phyloP scores from a whole-genome alignment of 2,113 vertebrate genomes.

The Callipepla squamata region DNA sequence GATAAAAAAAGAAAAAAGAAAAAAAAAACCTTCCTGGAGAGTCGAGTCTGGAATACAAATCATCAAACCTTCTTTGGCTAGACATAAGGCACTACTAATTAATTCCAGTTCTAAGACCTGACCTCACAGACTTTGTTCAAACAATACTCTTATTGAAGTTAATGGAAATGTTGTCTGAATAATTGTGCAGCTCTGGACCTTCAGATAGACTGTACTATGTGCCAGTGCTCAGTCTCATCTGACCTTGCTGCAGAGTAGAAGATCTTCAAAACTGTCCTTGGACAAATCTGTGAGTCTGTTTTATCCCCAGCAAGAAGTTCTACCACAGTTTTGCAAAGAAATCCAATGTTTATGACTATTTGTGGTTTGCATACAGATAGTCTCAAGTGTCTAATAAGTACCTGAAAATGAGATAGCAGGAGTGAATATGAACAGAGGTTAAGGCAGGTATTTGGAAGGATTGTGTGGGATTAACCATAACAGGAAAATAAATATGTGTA shows the following conservation, averaged over 20 bases:
- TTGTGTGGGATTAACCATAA: neutral
- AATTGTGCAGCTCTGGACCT: neutral
- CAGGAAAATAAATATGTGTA: accelerated
- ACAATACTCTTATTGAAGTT: neutral
- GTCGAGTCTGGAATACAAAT: neutral
- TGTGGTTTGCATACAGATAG: neutral
- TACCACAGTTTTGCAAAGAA: neutral
- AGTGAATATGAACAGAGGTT: neutral
- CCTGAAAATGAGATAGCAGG: neutral
- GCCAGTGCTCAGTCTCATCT: neutral
- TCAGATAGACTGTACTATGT: neutral
- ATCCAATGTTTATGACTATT: neutral
- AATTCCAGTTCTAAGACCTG: neutral
- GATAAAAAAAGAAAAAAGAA: neutral
- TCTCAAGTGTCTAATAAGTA: neutral
- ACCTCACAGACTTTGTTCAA: neutral
- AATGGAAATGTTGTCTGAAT: neutral
- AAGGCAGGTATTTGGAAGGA: neutral
- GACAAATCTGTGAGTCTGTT: neutral
- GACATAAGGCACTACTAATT: neutral
- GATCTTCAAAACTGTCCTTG: neutral
- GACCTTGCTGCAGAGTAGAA: neutral
- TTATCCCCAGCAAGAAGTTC: neutral
- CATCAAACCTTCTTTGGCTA: neutral
- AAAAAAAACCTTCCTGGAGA: neutral